Percentiles rank a stretch among this genome's conserved stretches.
Evolutionary conservation across 2,888 invertebrate genomes (phyloP).

Genomic region (Caenorhabditis sulstoni): DNA sequence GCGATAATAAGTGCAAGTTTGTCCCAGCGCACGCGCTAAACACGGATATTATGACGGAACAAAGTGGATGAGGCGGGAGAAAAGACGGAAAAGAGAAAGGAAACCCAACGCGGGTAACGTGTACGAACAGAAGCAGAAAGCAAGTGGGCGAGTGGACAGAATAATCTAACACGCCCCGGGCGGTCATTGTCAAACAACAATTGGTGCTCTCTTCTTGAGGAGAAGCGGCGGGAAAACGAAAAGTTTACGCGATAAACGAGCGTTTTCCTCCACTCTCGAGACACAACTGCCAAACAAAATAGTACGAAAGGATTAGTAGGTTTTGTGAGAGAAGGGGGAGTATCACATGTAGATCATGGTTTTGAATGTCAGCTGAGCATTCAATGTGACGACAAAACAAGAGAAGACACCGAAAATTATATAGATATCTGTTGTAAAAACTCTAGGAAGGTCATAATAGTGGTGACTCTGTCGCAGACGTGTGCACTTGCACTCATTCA

Average conservation of each 20-base stretch:
- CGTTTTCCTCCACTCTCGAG: neutral
- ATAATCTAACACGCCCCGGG: slow-evolving; percentile 37
- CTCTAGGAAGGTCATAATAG: neutral
- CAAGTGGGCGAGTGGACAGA: slow-evolving; percentile 32
- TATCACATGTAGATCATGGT: no score
- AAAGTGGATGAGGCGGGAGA: neutral
- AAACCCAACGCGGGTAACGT: slow-evolving; percentile 23
- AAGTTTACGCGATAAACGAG: slow-evolving; percentile 35
- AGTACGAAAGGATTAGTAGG: slow-evolving; percentile 37
- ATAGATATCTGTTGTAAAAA: no score
- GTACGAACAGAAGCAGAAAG: slow-evolving; percentile 35
- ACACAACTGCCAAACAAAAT: slow-evolving; percentile 17
- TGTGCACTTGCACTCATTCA: slow-evolving; percentile 44
- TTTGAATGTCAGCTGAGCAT: no score
- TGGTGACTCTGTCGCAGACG: slow-evolving; percentile 17
- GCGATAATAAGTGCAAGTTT: slow-evolving; percentile 6
- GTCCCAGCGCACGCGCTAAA: slow-evolving; percentile 10
- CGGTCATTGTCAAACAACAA: slow-evolving; percentile 54
- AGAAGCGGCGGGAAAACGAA: slow-evolving; percentile 6
- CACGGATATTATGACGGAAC: slow-evolving; percentile 23
- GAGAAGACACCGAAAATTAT: neutral
- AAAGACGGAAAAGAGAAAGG: slow-evolving; percentile 5
- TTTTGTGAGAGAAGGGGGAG: no score
- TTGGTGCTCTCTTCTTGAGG: slow-evolving; percentile 29
- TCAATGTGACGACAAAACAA: no score